These are phyloP conservation scores for Lampropteryx suffumata DNA, from an alignment of 2,888 invertebrate species.

Conservation along the genomic window DNA sequence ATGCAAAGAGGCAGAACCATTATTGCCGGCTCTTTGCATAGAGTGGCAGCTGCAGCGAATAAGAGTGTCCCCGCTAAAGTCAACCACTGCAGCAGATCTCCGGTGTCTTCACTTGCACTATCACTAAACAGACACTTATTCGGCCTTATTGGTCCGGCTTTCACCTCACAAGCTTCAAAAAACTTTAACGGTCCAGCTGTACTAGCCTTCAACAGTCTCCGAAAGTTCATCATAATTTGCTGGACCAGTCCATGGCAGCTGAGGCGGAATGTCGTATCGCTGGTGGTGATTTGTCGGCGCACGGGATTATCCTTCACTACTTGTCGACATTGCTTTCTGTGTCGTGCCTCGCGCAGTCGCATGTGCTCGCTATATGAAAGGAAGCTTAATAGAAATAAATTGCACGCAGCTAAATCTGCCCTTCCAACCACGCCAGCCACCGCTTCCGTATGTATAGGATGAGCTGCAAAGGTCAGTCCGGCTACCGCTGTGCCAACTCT, in stretches of 20 bases:
- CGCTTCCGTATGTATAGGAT: conserved; percentile 98
- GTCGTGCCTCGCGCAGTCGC: conserved; percentile 81
- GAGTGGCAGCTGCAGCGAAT: conserved; percentile 90
- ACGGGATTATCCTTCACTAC: conserved; percentile 55
- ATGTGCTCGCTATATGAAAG: conserved; percentile 92
- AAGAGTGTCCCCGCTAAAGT: conserved; percentile 84
- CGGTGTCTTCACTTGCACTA: conserved; percentile 69
- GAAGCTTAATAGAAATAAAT: conserved; percentile 94
- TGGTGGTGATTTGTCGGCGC: conserved; percentile 50
- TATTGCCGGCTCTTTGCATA: conserved; percentile 98
- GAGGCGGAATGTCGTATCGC: conserved; percentile 66
- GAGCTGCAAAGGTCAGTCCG: conserved; percentile 95
- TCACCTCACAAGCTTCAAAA: conserved; percentile 64
- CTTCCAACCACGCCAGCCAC: conserved; percentile 98
- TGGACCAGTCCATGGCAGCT: conserved; percentile 73
- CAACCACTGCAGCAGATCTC: conserved; percentile 76
- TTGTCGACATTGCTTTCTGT: conserved; percentile 65
- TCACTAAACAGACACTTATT: conserved; percentile 69
- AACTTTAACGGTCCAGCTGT: conserved; percentile 68
- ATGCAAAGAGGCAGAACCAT: conserved; percentile 95
- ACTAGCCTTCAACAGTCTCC: conserved; percentile 66
- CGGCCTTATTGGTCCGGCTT: conserved; percentile 55
- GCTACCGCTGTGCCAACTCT: conserved; percentile 88
- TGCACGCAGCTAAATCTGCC: conserved; percentile 96
- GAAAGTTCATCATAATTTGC: conserved; percentile 72